phyloP scores from a whole-genome alignment of 2,113 vertebrate genomes.

The Dasyornis broadbenti region DNA sequence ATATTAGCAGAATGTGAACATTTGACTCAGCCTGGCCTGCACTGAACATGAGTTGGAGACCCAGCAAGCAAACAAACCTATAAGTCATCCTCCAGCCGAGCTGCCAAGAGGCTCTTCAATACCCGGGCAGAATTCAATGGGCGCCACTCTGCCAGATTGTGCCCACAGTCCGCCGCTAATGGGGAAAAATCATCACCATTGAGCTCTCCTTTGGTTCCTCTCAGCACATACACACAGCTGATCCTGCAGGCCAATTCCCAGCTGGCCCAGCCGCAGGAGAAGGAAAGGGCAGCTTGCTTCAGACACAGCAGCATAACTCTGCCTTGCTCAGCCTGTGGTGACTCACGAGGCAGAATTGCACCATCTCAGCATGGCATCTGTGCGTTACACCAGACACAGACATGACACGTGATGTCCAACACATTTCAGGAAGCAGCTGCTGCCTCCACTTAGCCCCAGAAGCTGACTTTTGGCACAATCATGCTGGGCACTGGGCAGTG shows the following conservation, averaged over 20 bases:
- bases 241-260: not conserved
- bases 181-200: not conserved
- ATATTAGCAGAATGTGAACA: not conserved
- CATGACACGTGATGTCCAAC: accelerated
- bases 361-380: not conserved
- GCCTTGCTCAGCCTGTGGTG: not conserved
- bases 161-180: accelerated
- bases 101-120: not conserved
- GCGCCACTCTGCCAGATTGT: not conserved
- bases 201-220: not conserved
- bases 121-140: not conserved
- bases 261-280: not conserved
- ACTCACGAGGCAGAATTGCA: not conserved
- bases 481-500: not conserved
- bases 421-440: not conserved
- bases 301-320: not conserved
- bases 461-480: not conserved
- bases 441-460: not conserved
- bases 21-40: not conserved
- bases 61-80: not conserved
- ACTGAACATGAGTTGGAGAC: not conserved
- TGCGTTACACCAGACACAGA: not conserved
- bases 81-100: not conserved
- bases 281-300: not conserved
- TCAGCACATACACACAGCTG: not conserved